A percentile compares a stretch with the other conserved stretches of the same genome.
phyloP scores from a whole-genome alignment of 2,113 vertebrate species.

The Gnathonemus echidnorhynchus region DNA sequence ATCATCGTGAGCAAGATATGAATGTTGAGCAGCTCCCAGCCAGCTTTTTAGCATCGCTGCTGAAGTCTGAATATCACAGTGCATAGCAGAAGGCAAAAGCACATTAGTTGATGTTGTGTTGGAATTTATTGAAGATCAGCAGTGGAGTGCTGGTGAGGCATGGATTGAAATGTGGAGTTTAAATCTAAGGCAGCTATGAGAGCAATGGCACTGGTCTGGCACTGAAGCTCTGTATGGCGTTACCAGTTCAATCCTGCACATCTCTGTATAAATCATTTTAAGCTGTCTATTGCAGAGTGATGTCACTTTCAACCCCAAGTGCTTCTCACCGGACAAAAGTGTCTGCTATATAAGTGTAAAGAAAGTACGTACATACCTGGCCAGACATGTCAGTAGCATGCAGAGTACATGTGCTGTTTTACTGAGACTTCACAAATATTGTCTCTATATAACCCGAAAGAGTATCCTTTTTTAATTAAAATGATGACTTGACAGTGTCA shows the following conservation, averaged over 20 bases:
- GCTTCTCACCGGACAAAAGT: not conserved
- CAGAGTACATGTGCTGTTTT: not conserved
- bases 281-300: not conserved
- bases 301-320: not conserved
- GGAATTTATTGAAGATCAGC: not conserved
- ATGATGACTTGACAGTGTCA: no score
- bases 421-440: no score
- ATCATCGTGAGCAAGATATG: not conserved
- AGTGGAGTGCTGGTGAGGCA: not conserved
- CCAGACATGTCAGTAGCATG: not conserved
- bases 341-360: not conserved
- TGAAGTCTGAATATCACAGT: not conserved
- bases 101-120: not conserved
- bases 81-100: not conserved
- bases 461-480: no score
- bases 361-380: not conserved
- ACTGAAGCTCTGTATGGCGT: not conserved
- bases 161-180: not conserved
- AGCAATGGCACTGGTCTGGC: not conserved
- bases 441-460: no score
- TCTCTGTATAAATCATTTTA: not conserved
- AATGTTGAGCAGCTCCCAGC: not conserved
- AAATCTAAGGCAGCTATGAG: not conserved
- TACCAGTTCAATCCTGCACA: not conserved
- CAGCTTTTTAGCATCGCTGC: not conserved